phyloP scores from a whole-genome alignment of 2,888 invertebrate genomes.

The Xanthorhoe spadicearia region DNA sequence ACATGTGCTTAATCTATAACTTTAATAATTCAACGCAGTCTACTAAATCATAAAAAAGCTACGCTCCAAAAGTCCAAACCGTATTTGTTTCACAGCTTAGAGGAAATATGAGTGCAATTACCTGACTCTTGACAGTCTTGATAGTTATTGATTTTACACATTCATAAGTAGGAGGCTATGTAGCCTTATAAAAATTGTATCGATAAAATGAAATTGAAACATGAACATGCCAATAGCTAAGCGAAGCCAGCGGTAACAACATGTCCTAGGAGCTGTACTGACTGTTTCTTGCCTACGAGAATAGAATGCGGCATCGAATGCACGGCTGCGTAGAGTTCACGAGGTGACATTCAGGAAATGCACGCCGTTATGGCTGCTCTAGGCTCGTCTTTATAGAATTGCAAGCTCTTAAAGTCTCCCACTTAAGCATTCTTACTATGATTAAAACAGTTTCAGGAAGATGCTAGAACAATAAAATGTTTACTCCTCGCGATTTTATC shows the following conservation, averaged over 20 bases:
- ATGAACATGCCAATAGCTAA: not conserved
- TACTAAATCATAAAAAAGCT: too few relatives aligned
- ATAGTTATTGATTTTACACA: too few relatives aligned
- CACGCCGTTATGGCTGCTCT: conserved; percentile 4
- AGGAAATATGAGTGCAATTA: too few relatives aligned
- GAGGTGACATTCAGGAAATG: conserved; percentile 18
- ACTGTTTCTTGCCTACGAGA: conserved; percentile 9
- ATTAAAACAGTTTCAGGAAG: not conserved
- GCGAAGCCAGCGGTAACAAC: not conserved
- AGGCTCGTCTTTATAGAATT: not conserved
- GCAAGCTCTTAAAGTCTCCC: not conserved
- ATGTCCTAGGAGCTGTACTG: not conserved
- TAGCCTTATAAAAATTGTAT: too few relatives aligned
- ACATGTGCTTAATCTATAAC: too few relatives aligned
- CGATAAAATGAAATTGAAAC: too few relatives aligned
- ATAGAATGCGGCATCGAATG: conserved; percentile 9
- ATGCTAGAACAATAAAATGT: not conserved
- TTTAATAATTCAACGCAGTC: too few relatives aligned
- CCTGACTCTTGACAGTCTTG: too few relatives aligned
- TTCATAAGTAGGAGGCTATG: too few relatives aligned
- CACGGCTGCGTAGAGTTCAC: conserved; percentile 26
- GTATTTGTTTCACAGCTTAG: too few relatives aligned
- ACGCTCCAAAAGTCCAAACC: too few relatives aligned
- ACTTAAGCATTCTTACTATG: not conserved
- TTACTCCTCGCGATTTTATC: not conserved